Evolutionary conservation across 1,140 invertebrate genomes (phyloP).

Genomic region (Copidosoma floridanum): DNA sequence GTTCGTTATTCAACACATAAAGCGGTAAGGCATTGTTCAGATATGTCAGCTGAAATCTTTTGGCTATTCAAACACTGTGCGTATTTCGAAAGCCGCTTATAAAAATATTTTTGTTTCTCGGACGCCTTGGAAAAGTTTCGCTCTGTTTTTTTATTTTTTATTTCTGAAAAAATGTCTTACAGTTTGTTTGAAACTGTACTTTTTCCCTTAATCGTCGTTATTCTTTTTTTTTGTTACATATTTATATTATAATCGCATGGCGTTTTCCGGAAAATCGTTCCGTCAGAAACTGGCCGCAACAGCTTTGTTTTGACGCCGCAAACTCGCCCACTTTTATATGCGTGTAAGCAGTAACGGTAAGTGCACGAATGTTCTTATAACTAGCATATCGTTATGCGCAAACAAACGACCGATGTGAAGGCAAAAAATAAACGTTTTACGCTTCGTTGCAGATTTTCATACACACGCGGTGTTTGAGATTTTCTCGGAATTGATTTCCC

Average conservation of each 20-base stretch:
- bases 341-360: slow-evolving; percentile 6
- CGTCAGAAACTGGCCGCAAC: slow-evolving; percentile 11
- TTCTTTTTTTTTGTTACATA: too few relatives aligned
- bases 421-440: slow-evolving; percentile 5
- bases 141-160: too few relatives aligned
- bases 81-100: slow-evolving; percentile 53
- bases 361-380: neutral
- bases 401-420: neutral
- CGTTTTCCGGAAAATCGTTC: slow-evolving; percentile 24
- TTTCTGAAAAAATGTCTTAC: slow-evolving; percentile 36
- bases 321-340: too few relatives aligned
- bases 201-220: too few relatives aligned
- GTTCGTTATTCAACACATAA: slow-evolving; percentile 47
- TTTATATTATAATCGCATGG: too few relatives aligned
- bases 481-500: slow-evolving; percentile 13
- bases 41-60: slow-evolving; percentile 56
- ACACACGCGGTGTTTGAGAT: neutral
- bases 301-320: neutral
- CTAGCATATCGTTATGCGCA: neutral
- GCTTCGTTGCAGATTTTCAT: neutral
- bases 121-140: slow-evolving; percentile 38
- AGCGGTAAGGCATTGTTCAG: slow-evolving; percentile 57
- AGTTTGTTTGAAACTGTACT: slow-evolving; percentile 33
- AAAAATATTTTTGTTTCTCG: slow-evolving; percentile 52
- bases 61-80: slow-evolving; percentile 46